Evolutionary conservation across 2,888 invertebrate genomes (phyloP), one percentile per base, ranked within the genome.

Genomic region (Eumerus sabulonum): DNA sequence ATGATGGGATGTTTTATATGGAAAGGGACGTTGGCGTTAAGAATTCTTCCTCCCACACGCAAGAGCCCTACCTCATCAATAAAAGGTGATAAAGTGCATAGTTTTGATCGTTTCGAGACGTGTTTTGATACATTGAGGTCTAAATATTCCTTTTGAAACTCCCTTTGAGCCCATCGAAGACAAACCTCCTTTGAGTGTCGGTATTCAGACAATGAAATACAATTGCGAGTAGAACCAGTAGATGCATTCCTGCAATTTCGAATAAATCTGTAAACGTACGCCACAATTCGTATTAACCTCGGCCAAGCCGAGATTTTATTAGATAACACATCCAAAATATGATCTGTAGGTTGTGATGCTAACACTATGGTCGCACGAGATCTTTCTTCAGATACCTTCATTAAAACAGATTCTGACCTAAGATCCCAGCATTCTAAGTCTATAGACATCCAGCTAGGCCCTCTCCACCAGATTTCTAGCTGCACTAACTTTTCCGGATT

Each of bases 391-490:
- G 56, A 42, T 11, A 44, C 42, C 9, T 44, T n/a, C 3, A 42
- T 51, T 17, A 17, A 13, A 5, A 9, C 13, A 0, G 4, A 5
- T n/a, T 51, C 44, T 3, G 9, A 13, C 1, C 40, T 27, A 27
- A 27, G 27, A 27, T 27, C 7, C 27, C 27, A 27, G 27, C 27
- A 7, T 27, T 27, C 27, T 27, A 27, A 27, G 7, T 27, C 27
- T 27, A 7, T 27, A 27, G 27, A 1, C 4, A 68, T 19, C 57
- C 76, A 83, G 5, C n/a, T 11, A 12, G 84, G 85, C 9, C 84
- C 84, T 4, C 74, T 62, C 82, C 83, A 83, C 84, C 83, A 84
- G 1, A 83, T 59, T 2, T 50, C 17, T 7, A 48, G 63, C 0
- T 45, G n/a, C 1, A 81, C 12, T 9, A 84, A 19, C 45, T 66